phyloP scores from a whole-genome alignment of 2,888 invertebrate genomes.

The Sarcophaga carnaria region DNA sequence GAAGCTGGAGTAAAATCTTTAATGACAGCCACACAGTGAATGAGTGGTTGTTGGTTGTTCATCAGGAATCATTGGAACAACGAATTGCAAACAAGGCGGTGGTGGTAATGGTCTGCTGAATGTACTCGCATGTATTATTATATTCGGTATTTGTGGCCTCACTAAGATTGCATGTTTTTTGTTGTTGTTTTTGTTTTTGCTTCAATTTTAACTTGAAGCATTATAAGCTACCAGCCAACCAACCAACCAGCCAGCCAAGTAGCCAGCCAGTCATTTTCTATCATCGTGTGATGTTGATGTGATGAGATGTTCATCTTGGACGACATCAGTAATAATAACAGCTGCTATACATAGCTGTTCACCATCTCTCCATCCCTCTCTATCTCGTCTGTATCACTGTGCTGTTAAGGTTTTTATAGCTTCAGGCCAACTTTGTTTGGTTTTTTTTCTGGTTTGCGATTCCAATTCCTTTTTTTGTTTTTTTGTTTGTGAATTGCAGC shows the following conservation, averaged over 20 bases:
- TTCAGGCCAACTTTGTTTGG: conserved; percentile 42
- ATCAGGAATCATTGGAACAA: conserved; percentile 25
- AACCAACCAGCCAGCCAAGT: conserved; percentile 16
- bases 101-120: conserved; percentile 62
- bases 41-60: conserved; percentile 39
- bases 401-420: conserved; percentile 57
- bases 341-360: conserved; percentile 7
- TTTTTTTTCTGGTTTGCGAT: conserved; percentile 22
- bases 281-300: conserved; percentile 62
- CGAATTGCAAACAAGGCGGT: conserved; percentile 56
- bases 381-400: neutral
- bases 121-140: conserved; percentile 52
- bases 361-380: neutral
- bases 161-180: conserved; percentile 78
- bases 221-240: conserved; percentile 22
- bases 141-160: conserved; percentile 37
- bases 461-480: neutral
- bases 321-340: conserved; percentile 64
- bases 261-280: conserved; percentile 26
- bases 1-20: conserved; percentile 41
- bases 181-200: conserved; percentile 23
- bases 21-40: conserved; percentile 50
- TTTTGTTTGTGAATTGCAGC: conserved; percentile 49
- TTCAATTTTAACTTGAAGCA: neutral
- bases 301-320: conserved; percentile 66